Base-by-base conservation (phyloP, 2,888 invertebrate species). In the Drosophila acutilabella region DNA sequence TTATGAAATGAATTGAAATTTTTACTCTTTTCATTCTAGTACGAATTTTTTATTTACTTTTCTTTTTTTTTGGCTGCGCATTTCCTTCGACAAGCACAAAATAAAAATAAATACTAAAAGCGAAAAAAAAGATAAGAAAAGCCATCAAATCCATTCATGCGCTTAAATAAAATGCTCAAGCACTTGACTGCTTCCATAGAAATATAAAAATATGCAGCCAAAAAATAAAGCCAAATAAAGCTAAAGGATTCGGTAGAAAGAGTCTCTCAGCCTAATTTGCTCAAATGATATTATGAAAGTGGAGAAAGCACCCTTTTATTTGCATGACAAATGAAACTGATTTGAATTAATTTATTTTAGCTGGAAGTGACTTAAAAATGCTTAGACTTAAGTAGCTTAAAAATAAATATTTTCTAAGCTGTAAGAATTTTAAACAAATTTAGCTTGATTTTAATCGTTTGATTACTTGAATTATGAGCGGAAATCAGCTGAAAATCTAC, bases 101-200 rank as follows among this genome's bases (percentile, higher is more conserved):
- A 30, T 30, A 30, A 30, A 30, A 30, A 30, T 30, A 30, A 30
- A 30, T n/a, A n/a, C n/a, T n/a, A n/a, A 30, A 30, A 8, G 26
- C 8, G 30, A 8, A 30, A 30, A 30, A 23, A 30, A 8, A 30
- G 57, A 64, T 57, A 87, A 71, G 89, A 71, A 82, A 81, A 86
- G 76, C 87, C 82, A 86, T 86, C 78, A 90, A 90, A 89, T 86
- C 89, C 89, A 88, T 91, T 91, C 91, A 88, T 91, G 89, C 80
- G 91, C 90, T 91, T 90, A 91, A 86, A 86, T 86, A 86, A 86
- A 86, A 86, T 86, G 86, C 86, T 86, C 88, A 88, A 89, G 86
- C 86, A 86, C 86, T 90, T 90, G 90, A 90, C 90, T 90, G 91
- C 91, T 90, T 91, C 90, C 91, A 90, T 89, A 85, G 80, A 88